These are phyloP conservation scores for Podocnemis expansa DNA, from an alignment of 2,113 vertebrate genomes.

Conservation along the genomic window DNA sequence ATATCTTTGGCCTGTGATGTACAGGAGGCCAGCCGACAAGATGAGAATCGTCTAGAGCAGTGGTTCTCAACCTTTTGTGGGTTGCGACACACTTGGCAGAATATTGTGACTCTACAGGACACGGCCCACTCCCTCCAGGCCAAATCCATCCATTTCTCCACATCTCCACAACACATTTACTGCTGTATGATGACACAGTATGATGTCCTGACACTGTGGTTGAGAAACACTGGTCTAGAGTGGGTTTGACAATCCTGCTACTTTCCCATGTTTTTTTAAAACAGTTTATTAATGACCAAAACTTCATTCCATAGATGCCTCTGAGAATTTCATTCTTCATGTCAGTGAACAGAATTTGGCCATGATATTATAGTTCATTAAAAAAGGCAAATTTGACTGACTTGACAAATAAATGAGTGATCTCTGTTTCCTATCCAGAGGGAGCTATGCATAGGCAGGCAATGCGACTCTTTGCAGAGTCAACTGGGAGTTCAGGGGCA, in stretches of 20 bases:
- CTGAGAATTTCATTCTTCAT: neutral
- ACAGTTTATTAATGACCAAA: neutral
- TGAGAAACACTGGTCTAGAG: neutral
- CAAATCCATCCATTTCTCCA: too few species aligned
- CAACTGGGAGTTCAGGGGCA: neutral
- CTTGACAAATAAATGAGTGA: neutral
- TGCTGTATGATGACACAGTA: too few species aligned
- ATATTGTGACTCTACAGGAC: too few species aligned
- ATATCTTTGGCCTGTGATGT: neutral
- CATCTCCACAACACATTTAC: too few species aligned
- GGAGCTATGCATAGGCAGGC: neutral
- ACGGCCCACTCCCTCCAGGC: too few species aligned
- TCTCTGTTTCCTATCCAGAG: neutral
- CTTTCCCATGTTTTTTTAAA: neutral
- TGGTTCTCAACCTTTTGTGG: too few species aligned
- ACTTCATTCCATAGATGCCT: accelerated
- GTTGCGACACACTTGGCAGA: too few species aligned
- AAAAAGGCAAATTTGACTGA: neutral
- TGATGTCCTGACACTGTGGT: too few species aligned
- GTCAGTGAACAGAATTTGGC: neutral
- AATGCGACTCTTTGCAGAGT: neutral
- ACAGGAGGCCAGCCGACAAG: conserved; percentile 19
- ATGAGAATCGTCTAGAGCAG: conserved; percentile 27
- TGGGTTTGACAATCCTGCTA: conserved; percentile 51
- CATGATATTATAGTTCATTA: neutral